Evolutionary conservation across 2,888 invertebrate species (phyloP), one percentile per base, ranked within the genome.

Genomic region (Dione juno): DNA sequence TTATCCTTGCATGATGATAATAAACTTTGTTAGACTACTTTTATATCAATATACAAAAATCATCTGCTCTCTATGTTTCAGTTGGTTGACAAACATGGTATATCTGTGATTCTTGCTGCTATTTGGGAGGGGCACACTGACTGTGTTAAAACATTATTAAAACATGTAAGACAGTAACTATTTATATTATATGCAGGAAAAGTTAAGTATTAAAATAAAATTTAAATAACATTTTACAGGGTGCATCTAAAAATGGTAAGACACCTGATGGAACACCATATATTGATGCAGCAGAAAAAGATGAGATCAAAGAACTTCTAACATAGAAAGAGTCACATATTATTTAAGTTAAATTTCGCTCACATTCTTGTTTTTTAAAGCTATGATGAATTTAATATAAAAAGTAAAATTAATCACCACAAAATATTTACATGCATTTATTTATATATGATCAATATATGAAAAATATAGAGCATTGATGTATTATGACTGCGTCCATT

Each of bases 41-140:
- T 28, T 5, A 28, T 28, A 28, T 5, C 28, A 28, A 5, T 28
- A 28, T 5, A 28, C 28, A 28, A 28, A 28, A 28, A 2, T 28
- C 5, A 28, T 28, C 28, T 52, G 14, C 9, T 53, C 16, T 40
- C 40, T 11, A 21, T 70, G 78, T 94, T 93, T 71, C 88, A 99
- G 99, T 96, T 96, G 79, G 95, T 95, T 84, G 99, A 99, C 88
- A 98, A 98, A 92, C 98, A 99, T 94, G 98, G 98, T 43, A 98
- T 99, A 79, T 97, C 97, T 74, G 97, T 98, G 43, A 93, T 99
- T 61, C 89, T 99, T 80, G 98, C 99, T 78, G 99, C 99, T 70
- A 97, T 99, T 82, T 99, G 98, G 97, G 99, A 99, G 92, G 98
- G 98, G 35, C 99, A 99, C 85, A 97, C 96, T 66, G 95, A 96